Conservation (phyloP, 2,113 vertebrate species). For the Microtus ochrogaster region DNA sequence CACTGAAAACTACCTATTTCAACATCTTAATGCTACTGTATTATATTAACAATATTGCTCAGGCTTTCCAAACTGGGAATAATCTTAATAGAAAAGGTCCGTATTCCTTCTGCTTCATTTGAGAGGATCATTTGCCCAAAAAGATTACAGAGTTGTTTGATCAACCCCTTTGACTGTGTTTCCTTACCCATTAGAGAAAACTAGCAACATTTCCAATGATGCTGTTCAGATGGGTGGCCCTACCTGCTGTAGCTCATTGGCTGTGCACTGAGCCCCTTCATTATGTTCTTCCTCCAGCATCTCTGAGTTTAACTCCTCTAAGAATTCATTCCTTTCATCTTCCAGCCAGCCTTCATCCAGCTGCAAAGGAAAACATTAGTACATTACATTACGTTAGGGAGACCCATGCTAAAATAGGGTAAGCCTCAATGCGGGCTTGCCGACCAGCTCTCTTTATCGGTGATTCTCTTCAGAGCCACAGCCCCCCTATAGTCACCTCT, state of each 20-base stretch:
- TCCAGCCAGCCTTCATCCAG: conserved; percentile 98
- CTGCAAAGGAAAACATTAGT: conserved; percentile 90
- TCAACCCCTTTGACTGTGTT: conserved; percentile 65
- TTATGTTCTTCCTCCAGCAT: conserved; percentile 95
- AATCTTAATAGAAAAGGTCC: conserved; percentile 10
- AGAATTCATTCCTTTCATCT: conserved; percentile 97
- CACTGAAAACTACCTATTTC: not conserved
- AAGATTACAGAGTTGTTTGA: conserved; percentile 58
- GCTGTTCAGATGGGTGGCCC: conserved; percentile 59
- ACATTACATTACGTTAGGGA: conserved; percentile 82
- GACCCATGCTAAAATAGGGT: conserved; percentile 80
- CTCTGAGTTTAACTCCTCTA: conserved; percentile 98
- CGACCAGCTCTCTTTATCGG: conserved; percentile 85
- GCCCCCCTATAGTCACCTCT: conserved; percentile 69
- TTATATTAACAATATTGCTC: not conserved
- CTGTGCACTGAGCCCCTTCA: conserved; percentile 90
- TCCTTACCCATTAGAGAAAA: conserved; percentile 63
- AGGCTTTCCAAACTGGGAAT: not conserved
- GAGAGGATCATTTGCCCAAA: conserved; percentile 42
- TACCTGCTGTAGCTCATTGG: conserved; percentile 92
- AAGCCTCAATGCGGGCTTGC: conserved; percentile 82
- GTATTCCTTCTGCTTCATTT: conserved; percentile 20
- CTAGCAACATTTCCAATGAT: conserved; percentile 49
- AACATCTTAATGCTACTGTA: not conserved
- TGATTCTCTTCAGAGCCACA: conserved; percentile 84